Base-by-base conservation (phyloP, 2,888 invertebrate genomes). In the Spialia ferax region DNA sequence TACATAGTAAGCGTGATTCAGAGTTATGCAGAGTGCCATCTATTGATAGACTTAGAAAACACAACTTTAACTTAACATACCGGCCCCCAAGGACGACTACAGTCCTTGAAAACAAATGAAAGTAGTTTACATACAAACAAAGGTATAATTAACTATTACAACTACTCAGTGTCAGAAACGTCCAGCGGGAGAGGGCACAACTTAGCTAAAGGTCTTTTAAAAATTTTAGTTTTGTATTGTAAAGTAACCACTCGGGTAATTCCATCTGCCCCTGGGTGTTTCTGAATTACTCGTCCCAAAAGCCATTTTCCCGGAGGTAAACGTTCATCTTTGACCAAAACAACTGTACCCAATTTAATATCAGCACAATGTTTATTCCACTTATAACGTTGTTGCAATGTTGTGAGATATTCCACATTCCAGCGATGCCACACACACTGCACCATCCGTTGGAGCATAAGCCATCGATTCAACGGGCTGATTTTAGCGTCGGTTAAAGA, bases 341-440 rank as follows among this genome's bases (percentile, higher is more conserved):
- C 45, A 8, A 45, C 7, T 5, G 45, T 18, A 18, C 45, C 45
- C 2, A n/a, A 13, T n/a, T 22, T 8, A 48, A 15, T 26, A 7
- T 45, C 45, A 15, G 45, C 15, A 45, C 45, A 45, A 18, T 45
- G 45, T 45, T 45, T 54, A 18, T 52, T 62, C 62, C 62, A 62
- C n/a, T 48, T 52, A 55, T 63, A 63, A n/a, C 48, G 18, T 23
- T 63, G 63, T 55, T 55, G 54, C 54, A 63, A 63, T 22, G 63
- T 54, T 18, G 54, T 35, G 2, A 63, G 23, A 60, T 73, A 73
- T 63, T 74, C 69, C 1, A 5, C 15, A 59, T 68, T 69, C 74
- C 72, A 74, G 23, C 72, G 71, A 3, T 55, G 64, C 71, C 74
- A 73, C 6, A 74, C 50, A 60, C 60, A 64, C 56, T 72, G 71